phyloP scores from a whole-genome alignment of 2,797 vertebrate species.

The Hafferia zeledoni region DNA sequence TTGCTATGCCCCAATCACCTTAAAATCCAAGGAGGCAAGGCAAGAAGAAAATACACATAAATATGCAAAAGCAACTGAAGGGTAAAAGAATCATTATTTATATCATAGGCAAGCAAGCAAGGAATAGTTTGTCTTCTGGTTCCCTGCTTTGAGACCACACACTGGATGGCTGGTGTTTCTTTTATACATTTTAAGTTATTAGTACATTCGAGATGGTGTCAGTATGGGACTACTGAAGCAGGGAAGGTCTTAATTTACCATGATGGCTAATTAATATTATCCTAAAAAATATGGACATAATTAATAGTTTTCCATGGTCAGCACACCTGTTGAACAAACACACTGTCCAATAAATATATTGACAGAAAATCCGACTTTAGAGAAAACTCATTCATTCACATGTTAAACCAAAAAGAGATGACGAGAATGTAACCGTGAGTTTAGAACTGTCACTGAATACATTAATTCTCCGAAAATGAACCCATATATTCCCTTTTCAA shows the following conservation, averaged over 20 bases:
- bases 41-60: not conserved
- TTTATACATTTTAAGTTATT: not conserved
- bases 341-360: not conserved
- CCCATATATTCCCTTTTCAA: not conserved
- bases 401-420: not conserved
- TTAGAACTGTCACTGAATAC: not conserved
- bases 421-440: not conserved
- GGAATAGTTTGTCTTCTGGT: not conserved
- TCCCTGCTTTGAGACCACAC: not conserved
- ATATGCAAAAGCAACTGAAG: not conserved
- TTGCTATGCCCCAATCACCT: not conserved
- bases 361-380: not conserved
- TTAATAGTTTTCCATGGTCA: not conserved
- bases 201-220: rapidly evolving
- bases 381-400: not conserved
- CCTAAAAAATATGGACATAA: not conserved
- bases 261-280: not conserved
- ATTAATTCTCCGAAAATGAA: not conserved
- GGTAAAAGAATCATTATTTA: not conserved
- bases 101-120: not conserved
- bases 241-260: not conserved
- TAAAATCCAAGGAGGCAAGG: not conserved
- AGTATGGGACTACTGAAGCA: not conserved
- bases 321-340: not conserved
- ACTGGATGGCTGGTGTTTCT: not conserved